Conservation (phyloP, 2,888 invertebrate species). For the Drosophila tanythrix region DNA sequence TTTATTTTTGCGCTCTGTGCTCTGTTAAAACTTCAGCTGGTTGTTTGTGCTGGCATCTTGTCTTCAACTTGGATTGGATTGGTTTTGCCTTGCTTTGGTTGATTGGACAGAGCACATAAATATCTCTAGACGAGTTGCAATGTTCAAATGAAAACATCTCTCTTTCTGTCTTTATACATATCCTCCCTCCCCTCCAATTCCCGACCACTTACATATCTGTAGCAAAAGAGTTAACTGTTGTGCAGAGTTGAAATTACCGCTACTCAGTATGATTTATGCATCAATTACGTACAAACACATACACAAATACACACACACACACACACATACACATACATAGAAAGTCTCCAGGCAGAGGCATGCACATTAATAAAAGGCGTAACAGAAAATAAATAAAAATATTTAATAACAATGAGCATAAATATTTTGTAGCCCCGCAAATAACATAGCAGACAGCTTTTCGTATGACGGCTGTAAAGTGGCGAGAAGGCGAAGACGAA, state of each 20-base stretch:
- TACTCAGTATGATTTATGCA: constrained; percentile 74
- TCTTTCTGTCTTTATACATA: constrained; percentile 10
- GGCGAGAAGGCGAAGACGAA: background rate
- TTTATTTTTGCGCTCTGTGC: constrained; percentile 14
- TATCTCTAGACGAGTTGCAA: constrained; percentile 45
- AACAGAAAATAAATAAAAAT: constrained; percentile 13
- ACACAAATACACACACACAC: constrained; percentile 18
- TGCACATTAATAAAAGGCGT: constrained; percentile 65
- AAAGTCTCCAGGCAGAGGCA: constrained; percentile 45
- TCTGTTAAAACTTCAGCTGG: constrained; percentile 15
- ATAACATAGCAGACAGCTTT: constrained; percentile 62
- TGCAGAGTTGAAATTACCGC: constrained; percentile 59
- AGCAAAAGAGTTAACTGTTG: constrained; percentile 61
- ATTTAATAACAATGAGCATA: constrained; percentile 74
- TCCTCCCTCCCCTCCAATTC: background rate
- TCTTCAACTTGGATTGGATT: constrained; percentile 17
- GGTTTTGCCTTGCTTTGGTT: constrained; percentile 35
- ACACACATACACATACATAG: constrained; percentile 27
- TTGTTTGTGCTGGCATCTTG: constrained; percentile 22
- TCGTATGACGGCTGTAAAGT: constrained; percentile 24
- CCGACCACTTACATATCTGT: constrained; percentile 42
- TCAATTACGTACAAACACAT: constrained; percentile 60
- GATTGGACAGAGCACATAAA: constrained; percentile 65
- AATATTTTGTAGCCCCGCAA: constrained; percentile 64
- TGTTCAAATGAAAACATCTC: constrained; percentile 42